A percentile compares a stretch with the other conserved stretches of the same genome.
Evolutionary conservation across 2,888 invertebrate species (phyloP).

Genomic region (Leistus spinibarbis): DNA sequence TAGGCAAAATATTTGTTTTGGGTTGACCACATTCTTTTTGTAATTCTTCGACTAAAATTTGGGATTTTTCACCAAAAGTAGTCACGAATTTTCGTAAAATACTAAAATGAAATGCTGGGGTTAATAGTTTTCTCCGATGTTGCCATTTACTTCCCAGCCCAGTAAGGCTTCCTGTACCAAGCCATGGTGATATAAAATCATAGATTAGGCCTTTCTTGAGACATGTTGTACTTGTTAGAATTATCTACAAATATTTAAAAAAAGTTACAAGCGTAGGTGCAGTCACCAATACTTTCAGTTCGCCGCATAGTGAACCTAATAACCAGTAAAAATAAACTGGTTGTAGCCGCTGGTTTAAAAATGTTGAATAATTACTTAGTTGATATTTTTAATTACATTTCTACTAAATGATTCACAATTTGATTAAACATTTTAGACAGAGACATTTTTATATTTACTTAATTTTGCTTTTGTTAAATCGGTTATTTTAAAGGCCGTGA

Average conservation of each 20-base stretch:
- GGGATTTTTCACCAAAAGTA: conserved; percentile 57
- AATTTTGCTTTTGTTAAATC: too few relatives aligned
- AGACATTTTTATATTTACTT: too few relatives aligned
- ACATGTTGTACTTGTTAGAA: neutral
- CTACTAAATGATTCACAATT: too few relatives aligned
- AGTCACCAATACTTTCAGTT: too few relatives aligned
- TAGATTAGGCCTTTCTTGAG: neutral
- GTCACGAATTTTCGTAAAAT: conserved; percentile 59
- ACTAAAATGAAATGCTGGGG: conserved; percentile 70
- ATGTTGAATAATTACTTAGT: too few relatives aligned
- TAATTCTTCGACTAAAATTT: conserved; percentile 40
- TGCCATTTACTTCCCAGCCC: conserved; percentile 60
- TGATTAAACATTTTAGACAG: too few relatives aligned
- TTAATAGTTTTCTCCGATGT: conserved; percentile 64
- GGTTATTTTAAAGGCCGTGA: too few relatives aligned
- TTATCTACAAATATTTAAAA: neutral
- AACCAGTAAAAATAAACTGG: too few relatives aligned
- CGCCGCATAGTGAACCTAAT: too few relatives aligned
- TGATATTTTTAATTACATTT: too few relatives aligned
- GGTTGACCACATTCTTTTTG: neutral
- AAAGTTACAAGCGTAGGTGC: neutral
- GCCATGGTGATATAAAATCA: neutral
- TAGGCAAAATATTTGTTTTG: neutral
- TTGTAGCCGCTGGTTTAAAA: too few relatives aligned
- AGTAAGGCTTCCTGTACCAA: neutral